Percentiles rank a stretch among this genome's conserved stretches.
These are phyloP conservation scores for Tilapia sparmanii DNA, from an alignment of 2,113 vertebrate species.

Conservation along the genomic window DNA sequence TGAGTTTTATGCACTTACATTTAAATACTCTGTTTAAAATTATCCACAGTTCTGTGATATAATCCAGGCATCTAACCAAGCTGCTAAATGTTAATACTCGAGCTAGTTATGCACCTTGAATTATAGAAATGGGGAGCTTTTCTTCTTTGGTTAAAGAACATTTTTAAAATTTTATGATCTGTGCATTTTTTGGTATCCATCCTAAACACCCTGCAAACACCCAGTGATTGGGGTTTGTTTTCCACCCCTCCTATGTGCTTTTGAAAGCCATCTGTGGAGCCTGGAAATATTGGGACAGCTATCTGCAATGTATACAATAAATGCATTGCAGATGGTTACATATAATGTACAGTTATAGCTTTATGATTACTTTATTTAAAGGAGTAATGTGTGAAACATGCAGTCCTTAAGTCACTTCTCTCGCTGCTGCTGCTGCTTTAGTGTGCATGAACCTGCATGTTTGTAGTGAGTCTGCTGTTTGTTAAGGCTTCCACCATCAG, in stretches of 20 bases:
- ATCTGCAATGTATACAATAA: neutral
- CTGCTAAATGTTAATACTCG: neutral
- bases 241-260: rapidly evolving
- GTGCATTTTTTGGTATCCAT: neutral
- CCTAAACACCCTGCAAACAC: neutral
- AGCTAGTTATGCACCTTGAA: neutral
- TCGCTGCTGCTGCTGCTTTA: neutral
- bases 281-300: constrained; percentile 43
- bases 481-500: neutral
- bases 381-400: neutral
- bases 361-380: neutral
- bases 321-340: rapidly evolving
- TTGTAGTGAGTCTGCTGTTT: neutral
- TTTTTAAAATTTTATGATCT: neutral
- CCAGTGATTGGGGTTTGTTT: neutral
- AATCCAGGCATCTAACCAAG: neutral
- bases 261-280: neutral
- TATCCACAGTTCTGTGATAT: neutral
- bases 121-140: neutral
- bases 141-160: neutral
- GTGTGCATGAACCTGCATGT: constrained; percentile 51
- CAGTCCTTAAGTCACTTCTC: neutral
- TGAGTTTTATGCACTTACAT: neutral
- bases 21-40: neutral
- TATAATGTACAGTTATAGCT: neutral